A percentile compares a stretch with the other conserved stretches of the same genome.
Evolutionary conservation across 2,797 vertebrate species (phyloP).

Genomic region (Octomys mimax): DNA sequence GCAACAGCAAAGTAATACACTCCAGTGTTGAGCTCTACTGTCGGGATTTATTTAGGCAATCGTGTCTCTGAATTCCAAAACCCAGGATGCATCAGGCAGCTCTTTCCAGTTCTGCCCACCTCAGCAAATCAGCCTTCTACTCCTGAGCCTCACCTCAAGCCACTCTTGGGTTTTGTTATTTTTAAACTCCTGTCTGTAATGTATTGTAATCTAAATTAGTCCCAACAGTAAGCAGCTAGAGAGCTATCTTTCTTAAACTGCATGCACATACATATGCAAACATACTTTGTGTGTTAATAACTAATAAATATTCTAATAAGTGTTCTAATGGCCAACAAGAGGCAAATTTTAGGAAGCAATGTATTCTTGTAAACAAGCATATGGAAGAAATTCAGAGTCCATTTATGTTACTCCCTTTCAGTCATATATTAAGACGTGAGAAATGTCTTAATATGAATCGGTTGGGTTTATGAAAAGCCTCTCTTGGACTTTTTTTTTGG

Average conservation of each 20-base stretch:
- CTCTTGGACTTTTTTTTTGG: conserved; percentile 40
- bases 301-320: conserved; percentile 82
- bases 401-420: conserved; percentile 62
- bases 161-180: background rate
- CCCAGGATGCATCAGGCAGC: background rate
- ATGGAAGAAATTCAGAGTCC: conserved; percentile 67
- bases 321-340: conserved; percentile 73
- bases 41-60: background rate
- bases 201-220: conserved; percentile 46
- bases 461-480: conserved; percentile 54
- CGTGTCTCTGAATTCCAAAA: background rate
- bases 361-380: conserved; percentile 59
- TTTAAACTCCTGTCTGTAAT: background rate
- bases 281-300: conserved; percentile 56
- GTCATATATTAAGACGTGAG: conserved; percentile 37
- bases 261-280: background rate
- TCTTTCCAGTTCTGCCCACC: background rate
- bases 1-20: background rate
- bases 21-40: background rate
- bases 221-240: conserved; percentile 25
- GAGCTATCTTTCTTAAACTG: conserved; percentile 35
- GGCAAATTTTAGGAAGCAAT: conserved; percentile 68
- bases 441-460: conserved; percentile 58
- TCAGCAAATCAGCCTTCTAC: background rate
- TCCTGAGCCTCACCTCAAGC: background rate